A percentile compares a stretch with the other conserved stretches of the same genome.
phyloP scores from a whole-genome alignment of 1,140 invertebrate genomes.

The Macrotrachela quadricornifera region DNA sequence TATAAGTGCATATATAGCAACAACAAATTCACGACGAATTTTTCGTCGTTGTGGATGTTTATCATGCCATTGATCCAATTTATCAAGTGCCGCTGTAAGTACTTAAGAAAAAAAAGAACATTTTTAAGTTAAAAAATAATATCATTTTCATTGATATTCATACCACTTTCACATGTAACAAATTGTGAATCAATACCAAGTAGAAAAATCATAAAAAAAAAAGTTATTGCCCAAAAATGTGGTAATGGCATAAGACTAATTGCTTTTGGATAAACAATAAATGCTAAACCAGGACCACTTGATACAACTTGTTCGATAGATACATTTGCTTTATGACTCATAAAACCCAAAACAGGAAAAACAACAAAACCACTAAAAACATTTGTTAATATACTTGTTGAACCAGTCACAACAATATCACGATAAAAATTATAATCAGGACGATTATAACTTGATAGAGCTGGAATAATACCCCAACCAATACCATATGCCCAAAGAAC shows the following conservation, averaged over 20 bases:
- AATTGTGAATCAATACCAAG: constrained; percentile 43
- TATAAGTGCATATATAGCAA: background rate
- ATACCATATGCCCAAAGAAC: too few species aligned
- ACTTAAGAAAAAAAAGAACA: constrained; percentile 20
- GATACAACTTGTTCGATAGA: too few species aligned
- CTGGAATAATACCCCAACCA: too few species aligned
- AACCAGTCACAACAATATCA: too few species aligned
- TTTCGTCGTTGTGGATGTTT: background rate
- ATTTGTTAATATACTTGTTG: too few species aligned
- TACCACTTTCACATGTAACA: constrained; percentile 27
- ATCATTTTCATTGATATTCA: background rate
- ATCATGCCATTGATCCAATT: constrained; percentile 40
- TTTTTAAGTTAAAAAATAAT: background rate
- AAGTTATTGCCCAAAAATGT: constrained; percentile 80
- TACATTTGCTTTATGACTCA: too few species aligned
- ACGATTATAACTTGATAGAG: too few species aligned
- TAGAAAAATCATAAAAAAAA: constrained; percentile 91
- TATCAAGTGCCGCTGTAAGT: constrained; percentile 36
- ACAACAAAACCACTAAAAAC: too few species aligned
- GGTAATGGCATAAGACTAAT: constrained; percentile 74
- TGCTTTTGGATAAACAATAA: constrained; percentile 64
- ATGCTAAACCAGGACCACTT: too few species aligned
- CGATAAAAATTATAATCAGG: too few species aligned
- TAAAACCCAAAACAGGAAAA: too few species aligned
- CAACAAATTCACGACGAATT: background rate